Evolutionary conservation across 92 coral and sea anemone genomes (phyloP), one percentile per base, ranked within the genome.

Genomic region (Diadumene lineata): DNA sequence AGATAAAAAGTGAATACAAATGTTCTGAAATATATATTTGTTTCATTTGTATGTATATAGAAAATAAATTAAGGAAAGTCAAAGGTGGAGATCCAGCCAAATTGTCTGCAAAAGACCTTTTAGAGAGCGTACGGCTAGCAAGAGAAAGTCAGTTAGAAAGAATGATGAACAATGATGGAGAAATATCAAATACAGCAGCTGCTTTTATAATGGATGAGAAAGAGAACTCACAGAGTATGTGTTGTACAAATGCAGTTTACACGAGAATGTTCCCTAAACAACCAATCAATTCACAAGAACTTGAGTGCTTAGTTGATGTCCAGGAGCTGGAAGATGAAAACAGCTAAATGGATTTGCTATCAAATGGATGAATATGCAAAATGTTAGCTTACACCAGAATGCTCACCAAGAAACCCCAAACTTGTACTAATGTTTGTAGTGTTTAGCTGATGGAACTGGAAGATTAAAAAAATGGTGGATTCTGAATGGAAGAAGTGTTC

Each of bases 251-350:
- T 34, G 22, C n/a, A n/a, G n/a, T 85, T 6, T 88, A 88, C 66
- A 72, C 82, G 16, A 60, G 72, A 31, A 34, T 87, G 53, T 91
- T 85, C 58, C 97, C 97, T n/a, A 79, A 79, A 73, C 97, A 88
- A 56, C 93, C 93, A 27, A 72, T 82, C 26, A 91, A 70, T 46
- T 81, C 79, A 60, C 87, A 91, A 68, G 97, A 91, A 76, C 77
- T 62, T 43, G 91, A 88, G 68, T 75, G 84, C 56, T 84, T 91
- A 28, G 80, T 91, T 22, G 85, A 75, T 16, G 81, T n/a, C n/a
- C n/a, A n/a, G n/a, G n/a, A n/a, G n/a, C n/a, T n/a, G n/a, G n/a
- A n/a, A n/a, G n/a, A n/a, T n/a, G n/a, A n/a, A n/a, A n/a, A n/a
- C n/a, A n/a, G n/a, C n/a, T n/a, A n/a, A n/a, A n/a, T n/a, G n/a